These are phyloP conservation scores for Notamacropus eugenii DNA, from an alignment of 2,797 vertebrate genomes.

Conservation along the genomic window DNA sequence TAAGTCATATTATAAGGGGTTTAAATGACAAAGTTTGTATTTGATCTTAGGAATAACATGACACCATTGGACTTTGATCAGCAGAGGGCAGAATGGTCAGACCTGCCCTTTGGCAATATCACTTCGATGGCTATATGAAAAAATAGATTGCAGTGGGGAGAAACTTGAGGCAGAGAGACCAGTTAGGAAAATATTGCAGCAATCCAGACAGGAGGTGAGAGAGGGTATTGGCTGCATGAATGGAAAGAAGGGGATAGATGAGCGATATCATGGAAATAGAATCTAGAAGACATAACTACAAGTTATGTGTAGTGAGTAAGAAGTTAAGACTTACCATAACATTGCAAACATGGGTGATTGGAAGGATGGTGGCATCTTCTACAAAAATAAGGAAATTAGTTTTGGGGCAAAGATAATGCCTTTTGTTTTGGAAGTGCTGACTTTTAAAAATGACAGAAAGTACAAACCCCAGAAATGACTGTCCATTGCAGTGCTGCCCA, in stretches of 20 bases:
- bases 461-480: not conserved
- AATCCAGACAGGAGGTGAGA: not conserved
- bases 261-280: not conserved
- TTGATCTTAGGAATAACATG: not conserved
- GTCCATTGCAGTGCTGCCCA: not conserved
- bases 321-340: not conserved
- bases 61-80: not conserved
- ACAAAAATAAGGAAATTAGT: not conserved
- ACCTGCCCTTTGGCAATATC: not conserved
- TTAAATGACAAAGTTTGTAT: not conserved
- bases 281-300: not conserved
- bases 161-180: not conserved
- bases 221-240: not conserved
- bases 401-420: not conserved
- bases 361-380: not conserved
- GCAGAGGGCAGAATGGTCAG: not conserved
- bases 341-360: not conserved
- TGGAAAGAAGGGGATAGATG: not conserved
- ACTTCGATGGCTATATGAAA: not conserved
- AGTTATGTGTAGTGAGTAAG: not conserved
- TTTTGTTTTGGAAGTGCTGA: not conserved
- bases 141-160: not conserved
- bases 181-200: not conserved
- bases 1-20: not conserved
- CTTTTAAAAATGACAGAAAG: not conserved